A percentile compares a stretch with the other conserved stretches of the same genome.
Evolutionary conservation across 53 echinoderm and acorn worm genomes (phyloP).

Genomic region (Patiria pectinifera): DNA sequence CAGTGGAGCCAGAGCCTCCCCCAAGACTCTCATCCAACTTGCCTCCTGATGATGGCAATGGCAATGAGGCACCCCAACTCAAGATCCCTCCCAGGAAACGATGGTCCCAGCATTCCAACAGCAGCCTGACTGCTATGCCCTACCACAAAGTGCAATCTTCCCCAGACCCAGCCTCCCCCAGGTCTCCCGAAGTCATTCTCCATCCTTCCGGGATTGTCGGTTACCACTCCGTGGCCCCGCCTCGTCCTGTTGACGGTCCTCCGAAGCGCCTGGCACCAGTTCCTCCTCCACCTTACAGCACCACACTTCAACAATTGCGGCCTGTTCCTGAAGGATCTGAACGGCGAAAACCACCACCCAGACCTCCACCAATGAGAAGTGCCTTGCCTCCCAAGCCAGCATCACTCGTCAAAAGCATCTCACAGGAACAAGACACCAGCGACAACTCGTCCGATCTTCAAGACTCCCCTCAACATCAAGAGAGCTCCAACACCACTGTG

Average conservation of each 20-base stretch:
- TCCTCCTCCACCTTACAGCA: constrained; percentile 34
- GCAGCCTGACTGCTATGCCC: constrained; percentile 29
- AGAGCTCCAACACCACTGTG: constrained; percentile 2
- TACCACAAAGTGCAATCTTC: constrained; percentile 59
- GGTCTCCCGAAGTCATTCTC: constrained; percentile 4
- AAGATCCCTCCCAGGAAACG: constrained; percentile 41
- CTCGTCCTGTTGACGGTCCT: constrained; percentile 38
- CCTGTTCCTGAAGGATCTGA: constrained; percentile 2
- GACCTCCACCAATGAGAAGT: constrained; percentile 55
- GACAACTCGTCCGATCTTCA: not conserved
- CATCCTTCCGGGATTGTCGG: constrained; percentile 27
- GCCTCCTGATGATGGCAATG: not conserved
- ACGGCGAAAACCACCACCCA: constrained; percentile 41
- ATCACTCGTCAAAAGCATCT: constrained; percentile 26
- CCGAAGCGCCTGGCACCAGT: constrained; percentile 41
- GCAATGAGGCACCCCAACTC: not conserved
- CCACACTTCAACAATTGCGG: not conserved
- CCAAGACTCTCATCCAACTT: not conserved
- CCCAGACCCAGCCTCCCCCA: not conserved
- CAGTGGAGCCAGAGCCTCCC: not conserved
- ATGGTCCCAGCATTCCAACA: constrained; percentile 49
- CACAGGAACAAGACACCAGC: constrained; percentile 14
- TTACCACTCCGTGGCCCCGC: constrained; percentile 47
- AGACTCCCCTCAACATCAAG: not conserved
- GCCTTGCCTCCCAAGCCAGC: constrained; percentile 51